Base-by-base conservation (phyloP, 2,797 vertebrate genomes). In the Muraenolepis orangiensis region DNA sequence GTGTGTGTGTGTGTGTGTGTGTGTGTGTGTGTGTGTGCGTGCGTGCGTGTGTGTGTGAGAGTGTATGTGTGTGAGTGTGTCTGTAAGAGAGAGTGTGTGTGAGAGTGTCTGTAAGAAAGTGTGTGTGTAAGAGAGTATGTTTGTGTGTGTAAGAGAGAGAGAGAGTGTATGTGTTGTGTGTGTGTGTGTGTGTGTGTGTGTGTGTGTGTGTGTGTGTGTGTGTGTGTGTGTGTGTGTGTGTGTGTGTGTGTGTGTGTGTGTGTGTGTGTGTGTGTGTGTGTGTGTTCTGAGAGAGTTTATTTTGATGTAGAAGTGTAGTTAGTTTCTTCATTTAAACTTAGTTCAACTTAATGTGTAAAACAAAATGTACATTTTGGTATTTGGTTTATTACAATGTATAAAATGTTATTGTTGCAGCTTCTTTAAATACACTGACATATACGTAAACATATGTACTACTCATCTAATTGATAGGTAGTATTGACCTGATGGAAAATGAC, bases 1-100 rank as follows among this genome's bases (percentile, higher is more conserved):
- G n/a, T n/a, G n/a, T n/a, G n/a, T n/a, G n/a, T 28, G 32, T 80
- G 76, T 61, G 42, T 18, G 71, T 31, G 69, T 73, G 72, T 40
- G 76, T 74, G n/a, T 72, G 72, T 20, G 36, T 13, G 70, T 46
- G 61, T 51, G 28, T 66, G 13, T 29, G 40, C 31, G 36, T 46
- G 42, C 6, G 14, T 20, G 14, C 18, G 4, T 46, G 18, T 46
- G 42, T 46, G 16, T 46, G 42, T 46, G 16, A 4, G 3, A 18
- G 16, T 6, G 16, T 46, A 6, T 20, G 32, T 64, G 46, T 30
- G 69, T 29, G 51, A 6, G 32, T 46, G 13, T 57, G 72, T 51
- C 23, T 79, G 5, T 36, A 32, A 29, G 74, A 51, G 66, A 57
- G 31, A 72, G 76, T 13, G 11, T 57, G 66, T 73, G 2, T 29